phyloP scores from a whole-genome alignment of 2,888 invertebrate genomes.

The Polietes domitor region DNA sequence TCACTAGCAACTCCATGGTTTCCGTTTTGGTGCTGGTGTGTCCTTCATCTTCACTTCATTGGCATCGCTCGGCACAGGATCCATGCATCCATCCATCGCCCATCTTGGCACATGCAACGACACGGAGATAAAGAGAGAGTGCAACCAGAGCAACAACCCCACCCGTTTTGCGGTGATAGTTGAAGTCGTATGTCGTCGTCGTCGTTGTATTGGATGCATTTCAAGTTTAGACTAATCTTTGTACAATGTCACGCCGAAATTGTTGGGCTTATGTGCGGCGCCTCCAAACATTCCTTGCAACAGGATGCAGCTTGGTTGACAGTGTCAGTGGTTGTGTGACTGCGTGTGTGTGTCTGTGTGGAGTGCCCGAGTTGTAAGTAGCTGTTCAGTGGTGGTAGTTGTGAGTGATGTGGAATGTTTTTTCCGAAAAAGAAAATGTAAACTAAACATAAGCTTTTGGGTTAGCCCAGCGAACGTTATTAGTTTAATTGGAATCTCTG shows the following conservation, averaged over 20 bases:
- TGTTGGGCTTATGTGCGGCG: constrained; percentile 25
- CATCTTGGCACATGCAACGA: background rate
- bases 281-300: background rate
- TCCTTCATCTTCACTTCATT: constrained; percentile 46
- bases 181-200: background rate
- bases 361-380: constrained; percentile 16
- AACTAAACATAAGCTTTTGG: background rate
- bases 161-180: background rate
- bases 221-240: constrained; percentile 59
- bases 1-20: constrained; percentile 26
- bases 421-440: background rate
- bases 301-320: background rate
- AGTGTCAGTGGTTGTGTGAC: constrained; percentile 33
- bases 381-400: constrained; percentile 14
- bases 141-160: background rate
- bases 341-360: background rate
- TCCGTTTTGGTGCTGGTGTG: constrained; percentile 7
- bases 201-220: constrained; percentile 15
- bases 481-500: too few species aligned
- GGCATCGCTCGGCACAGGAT: constrained; percentile 33
- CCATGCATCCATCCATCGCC: constrained; percentile 16
- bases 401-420: constrained; percentile 15
- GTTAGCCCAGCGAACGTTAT: background rate
- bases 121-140: too few species aligned
- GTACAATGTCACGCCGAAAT: constrained; percentile 49